Percentiles rank a stretch among this genome's conserved stretches.
Evolutionary conservation across 92 coral and sea anemone species (phyloP).

Genomic region (Porites evermanni): DNA sequence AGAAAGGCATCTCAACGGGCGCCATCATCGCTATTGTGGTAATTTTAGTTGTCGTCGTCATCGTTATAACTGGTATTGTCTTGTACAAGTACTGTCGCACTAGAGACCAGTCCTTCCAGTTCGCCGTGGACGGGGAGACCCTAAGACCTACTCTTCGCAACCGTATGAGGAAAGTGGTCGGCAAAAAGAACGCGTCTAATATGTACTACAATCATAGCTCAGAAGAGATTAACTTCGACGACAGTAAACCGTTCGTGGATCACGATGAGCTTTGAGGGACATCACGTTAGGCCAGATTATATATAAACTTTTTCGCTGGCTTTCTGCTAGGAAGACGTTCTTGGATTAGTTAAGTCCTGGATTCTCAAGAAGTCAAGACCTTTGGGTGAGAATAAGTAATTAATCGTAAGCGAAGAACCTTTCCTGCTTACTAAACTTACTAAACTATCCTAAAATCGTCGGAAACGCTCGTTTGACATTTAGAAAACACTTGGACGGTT

Average conservation of each 20-base stretch:
- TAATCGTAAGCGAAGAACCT: neutral
- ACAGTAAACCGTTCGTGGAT: slow-evolving; percentile 83
- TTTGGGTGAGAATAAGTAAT: neutral
- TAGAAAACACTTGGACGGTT: neutral
- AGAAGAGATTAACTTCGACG: slow-evolving; percentile 52
- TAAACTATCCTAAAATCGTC: neutral
- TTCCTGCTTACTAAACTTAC: neutral
- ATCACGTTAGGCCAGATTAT: neutral
- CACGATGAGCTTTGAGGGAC: slow-evolving; percentile 59
- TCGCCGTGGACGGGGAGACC: slow-evolving; percentile 51
- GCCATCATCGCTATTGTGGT: slow-evolving; percentile 67
- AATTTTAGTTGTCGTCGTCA: slow-evolving; percentile 49
- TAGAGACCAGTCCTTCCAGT: slow-evolving; percentile 54
- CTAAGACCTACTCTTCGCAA: slow-evolving; percentile 28
- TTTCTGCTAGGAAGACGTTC: too few species aligned
- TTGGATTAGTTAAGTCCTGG: too few species aligned
- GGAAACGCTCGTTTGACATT: neutral
- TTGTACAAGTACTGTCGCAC: slow-evolving; percentile 65
- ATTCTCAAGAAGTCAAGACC: too few species aligned
- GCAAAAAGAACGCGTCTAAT: slow-evolving; percentile 46
- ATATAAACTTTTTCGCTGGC: neutral
- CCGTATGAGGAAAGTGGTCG: slow-evolving; percentile 48
- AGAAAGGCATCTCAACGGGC: slow-evolving; percentile 58
- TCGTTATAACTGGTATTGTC: slow-evolving; percentile 60
- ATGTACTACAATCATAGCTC: slow-evolving; percentile 40